A percentile compares a stretch with the other conserved stretches of the same genome.
phyloP scores from a whole-genome alignment of 2,888 invertebrate genomes.

The Volucella inflata region DNA sequence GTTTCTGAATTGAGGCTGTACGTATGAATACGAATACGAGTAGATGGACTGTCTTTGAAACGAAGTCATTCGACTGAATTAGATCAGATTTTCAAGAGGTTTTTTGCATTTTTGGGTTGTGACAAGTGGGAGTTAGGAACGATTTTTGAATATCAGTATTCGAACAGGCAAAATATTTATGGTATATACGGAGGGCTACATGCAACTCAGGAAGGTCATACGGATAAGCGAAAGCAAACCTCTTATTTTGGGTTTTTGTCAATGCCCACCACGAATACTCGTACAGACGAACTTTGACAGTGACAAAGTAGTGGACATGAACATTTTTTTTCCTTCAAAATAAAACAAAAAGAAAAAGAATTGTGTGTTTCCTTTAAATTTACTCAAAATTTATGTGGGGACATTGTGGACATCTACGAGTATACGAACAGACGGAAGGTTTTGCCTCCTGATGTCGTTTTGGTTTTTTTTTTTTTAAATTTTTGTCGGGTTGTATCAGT shows the following conservation, averaged over 20 bases:
- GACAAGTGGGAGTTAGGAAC: background rate
- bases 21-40: too few relatives aligned
- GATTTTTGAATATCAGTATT: too few relatives aligned
- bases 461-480: conserved; percentile 7
- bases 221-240: background rate
- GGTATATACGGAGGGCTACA: too few relatives aligned
- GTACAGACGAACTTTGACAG: conserved; percentile 66
- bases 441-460: background rate
- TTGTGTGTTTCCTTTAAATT: conserved; percentile 55
- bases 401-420: background rate
- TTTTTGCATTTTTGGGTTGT: background rate
- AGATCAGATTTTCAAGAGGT: background rate
- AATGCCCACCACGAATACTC: conserved; percentile 41
- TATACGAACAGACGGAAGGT: conserved; percentile 43
- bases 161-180: too few relatives aligned
- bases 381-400: conserved; percentile 63
- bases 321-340: conserved; percentile 8
- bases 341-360: conserved; percentile 37
- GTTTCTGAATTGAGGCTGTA: background rate
- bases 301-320: conserved; percentile 71
- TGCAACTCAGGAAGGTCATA: background rate
- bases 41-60: background rate
- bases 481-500: conserved; percentile 57
- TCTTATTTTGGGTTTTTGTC: conserved; percentile 14
- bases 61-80: background rate